These are phyloP conservation scores for Drosophila erecta DNA, from an alignment of 1,140 invertebrate genomes.

Conservation along the genomic window DNA sequence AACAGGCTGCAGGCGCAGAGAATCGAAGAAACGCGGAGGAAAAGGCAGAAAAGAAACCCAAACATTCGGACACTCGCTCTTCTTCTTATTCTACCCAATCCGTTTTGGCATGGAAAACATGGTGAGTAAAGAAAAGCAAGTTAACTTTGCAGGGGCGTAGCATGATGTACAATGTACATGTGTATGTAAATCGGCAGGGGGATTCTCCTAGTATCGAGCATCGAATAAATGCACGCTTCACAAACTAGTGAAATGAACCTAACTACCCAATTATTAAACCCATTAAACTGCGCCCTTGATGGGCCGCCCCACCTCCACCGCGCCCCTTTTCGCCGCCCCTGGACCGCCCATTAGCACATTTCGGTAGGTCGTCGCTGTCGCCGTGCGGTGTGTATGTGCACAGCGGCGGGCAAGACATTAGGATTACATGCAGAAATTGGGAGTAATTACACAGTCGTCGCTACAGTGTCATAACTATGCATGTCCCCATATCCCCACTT, in stretches of 20 bases:
- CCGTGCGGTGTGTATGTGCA: background rate
- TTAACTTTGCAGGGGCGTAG: background rate
- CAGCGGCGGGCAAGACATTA: slow-evolving; percentile 12
- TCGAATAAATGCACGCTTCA: too few species aligned
- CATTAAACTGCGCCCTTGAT: slow-evolving; percentile 3
- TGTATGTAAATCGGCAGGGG: background rate
- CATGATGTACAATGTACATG: too few species aligned
- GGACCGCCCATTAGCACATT: slow-evolving; percentile 36
- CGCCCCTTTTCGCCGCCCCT: slow-evolving; percentile 19
- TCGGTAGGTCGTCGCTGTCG: slow-evolving; percentile 36
- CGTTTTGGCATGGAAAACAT: slow-evolving; percentile 43
- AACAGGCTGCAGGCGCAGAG: slow-evolving; percentile 16
- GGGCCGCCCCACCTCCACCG: slow-evolving; percentile 22
- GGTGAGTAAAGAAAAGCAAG: slow-evolving; percentile 13
- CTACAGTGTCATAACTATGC: background rate
- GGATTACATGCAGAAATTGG: background rate
- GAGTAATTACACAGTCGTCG: background rate
- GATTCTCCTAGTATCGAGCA: too few species aligned
- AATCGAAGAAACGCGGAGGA: background rate
- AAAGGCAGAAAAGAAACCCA: background rate
- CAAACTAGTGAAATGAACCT: too few species aligned
- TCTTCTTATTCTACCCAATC: slow-evolving; percentile 12
- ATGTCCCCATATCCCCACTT: background rate
- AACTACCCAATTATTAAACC: too few species aligned
- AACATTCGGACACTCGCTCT: slow-evolving; percentile 9